Evolutionary conservation across 2,888 invertebrate species (phyloP), one percentile per base, ranked within the genome.

Genomic region (Hedya salicella): DNA sequence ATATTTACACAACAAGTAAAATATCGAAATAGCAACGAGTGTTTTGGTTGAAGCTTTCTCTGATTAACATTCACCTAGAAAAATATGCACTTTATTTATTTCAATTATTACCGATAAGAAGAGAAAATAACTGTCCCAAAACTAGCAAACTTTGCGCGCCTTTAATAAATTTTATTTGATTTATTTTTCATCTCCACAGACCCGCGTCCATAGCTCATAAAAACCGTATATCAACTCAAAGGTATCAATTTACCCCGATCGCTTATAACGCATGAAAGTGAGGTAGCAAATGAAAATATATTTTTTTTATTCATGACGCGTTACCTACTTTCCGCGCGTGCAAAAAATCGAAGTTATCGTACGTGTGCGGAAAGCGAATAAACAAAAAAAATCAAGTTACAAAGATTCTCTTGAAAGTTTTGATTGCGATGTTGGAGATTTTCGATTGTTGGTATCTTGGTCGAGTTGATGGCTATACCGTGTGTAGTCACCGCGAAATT

Each of bases 261-360:
- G 68, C 72, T 75, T 75, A 77, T 77, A 74, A 79, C 75, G 80
- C 78, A 77, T 70, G 77, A 73, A 78, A 77, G 72, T 72, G 74
- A 73, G 75, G 71, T 73, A 71, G 71, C 68, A 71, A 74, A 72
- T 71, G 71, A 68, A 67, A 70, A 72, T 74, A 75, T 76, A 71
- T 71, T 73, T 74, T 75, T 81, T 81, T 81, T 82, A 86, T 86
- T 85, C 87, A 78, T 76, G 73, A 75, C 80, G 75, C 81, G 84
- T 77, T 77, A 76, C 77, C 70, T 68, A 68, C 74, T 72, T 76
- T 75, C 71, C 61, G 69, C 16, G 25, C 61, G 44, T 49, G 61
- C 65, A 46, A 65, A 61, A 60, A 66, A 61, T 61, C 61, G 66
- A 66, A 61, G 60, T 42, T 32, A 40, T 30, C 21, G 54, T 49